Base-by-base conservation (phyloP, 1,140 invertebrate species). In the Aphidius gifuensis region DNA sequence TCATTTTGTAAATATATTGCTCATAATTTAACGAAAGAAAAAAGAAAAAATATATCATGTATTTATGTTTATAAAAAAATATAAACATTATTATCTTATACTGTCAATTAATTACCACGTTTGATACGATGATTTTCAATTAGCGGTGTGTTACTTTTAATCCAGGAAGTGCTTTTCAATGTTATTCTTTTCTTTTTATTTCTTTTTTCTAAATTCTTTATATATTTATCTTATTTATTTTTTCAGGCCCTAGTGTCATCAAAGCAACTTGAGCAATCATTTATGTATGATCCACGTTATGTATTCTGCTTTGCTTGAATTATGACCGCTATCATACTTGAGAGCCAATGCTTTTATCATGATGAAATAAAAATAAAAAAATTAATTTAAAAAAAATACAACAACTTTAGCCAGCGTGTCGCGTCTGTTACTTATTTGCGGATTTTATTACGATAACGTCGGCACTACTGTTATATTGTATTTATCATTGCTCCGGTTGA, bases 231-330 rank as follows among this genome's bases (percentile, higher is more conserved):
- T 32, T 32, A 32, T 32, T 32, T 23, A 2, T 32, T 4, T 32
- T 32, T 32, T 32, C 4, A 32, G 23, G 1, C 4, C 1, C 23
- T 32, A 32, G 23, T 32, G 23, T 32, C 23, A 32, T 32, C 23
- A 32, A 32, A 32, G 2, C 23, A 32, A 32, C 23, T 32, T 32
- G 23, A 32, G 23, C 23, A 32, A 32, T 32, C 23, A 32, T 9
- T 39, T 16, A 55, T 40, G 53, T 55, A 42, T 55, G 16, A 16
- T 16, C 16, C 16, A 16, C 16, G 16, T 16, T 16, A 55, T 40
- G 53, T 55, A 55, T 55, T 39, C 53, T 55, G 53, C 53, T 55
- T 16, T 42, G 39, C 43, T 55, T 55, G 53, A 55, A 55, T 55
- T 55, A 55, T 55, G 39, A 55, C 53, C 53, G 53, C 53, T 55